Percentiles rank a stretch among this genome's conserved stretches.
Evolutionary conservation across 1,140 invertebrate genomes (phyloP).

Genomic region (Brachionus asplanchnoidis): DNA sequence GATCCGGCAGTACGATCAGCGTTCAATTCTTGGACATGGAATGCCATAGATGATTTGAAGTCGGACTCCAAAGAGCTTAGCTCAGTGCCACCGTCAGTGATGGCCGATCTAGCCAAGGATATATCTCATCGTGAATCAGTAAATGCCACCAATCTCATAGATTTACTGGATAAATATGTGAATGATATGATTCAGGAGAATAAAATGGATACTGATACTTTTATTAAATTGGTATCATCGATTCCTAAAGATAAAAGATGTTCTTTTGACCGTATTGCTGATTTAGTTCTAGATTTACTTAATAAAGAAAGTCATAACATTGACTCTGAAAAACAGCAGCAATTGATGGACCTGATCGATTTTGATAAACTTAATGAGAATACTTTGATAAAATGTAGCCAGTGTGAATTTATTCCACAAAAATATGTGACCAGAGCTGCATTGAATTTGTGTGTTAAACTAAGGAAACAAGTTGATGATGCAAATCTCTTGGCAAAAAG

Average conservation of each 20-base stretch:
- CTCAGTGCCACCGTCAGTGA: background rate
- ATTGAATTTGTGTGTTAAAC: constrained; percentile 47
- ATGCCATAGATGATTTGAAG: background rate
- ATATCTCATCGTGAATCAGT: background rate
- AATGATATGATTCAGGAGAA: constrained; percentile 40
- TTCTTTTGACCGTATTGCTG: constrained; percentile 49
- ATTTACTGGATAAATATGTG: constrained; percentile 5
- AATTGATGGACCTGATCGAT: constrained; percentile 49
- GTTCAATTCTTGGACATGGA: constrained; percentile 33
- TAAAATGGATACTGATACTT: constrained; percentile 49
- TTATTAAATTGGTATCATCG: constrained; percentile 48
- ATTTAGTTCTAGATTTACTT: constrained; percentile 49
- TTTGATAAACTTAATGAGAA: constrained; percentile 49
- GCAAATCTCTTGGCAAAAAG: background rate
- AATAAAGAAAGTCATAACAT: constrained; percentile 48
- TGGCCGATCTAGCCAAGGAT: constrained; percentile 7
- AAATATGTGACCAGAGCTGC: constrained; percentile 49
- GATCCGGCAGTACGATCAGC: background rate
- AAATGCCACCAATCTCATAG: background rate
- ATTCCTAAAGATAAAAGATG: constrained; percentile 47
- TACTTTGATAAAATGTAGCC: constrained; percentile 43
- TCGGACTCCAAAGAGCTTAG: background rate
- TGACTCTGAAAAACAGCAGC: constrained; percentile 45
- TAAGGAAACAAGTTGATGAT: constrained; percentile 36
- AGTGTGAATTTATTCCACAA: constrained; percentile 46